A percentile compares a stretch with the other conserved stretches of the same genome.
Evolutionary conservation across 2,888 invertebrate genomes (phyloP).

Genomic region (Dasypogon diadema): DNA sequence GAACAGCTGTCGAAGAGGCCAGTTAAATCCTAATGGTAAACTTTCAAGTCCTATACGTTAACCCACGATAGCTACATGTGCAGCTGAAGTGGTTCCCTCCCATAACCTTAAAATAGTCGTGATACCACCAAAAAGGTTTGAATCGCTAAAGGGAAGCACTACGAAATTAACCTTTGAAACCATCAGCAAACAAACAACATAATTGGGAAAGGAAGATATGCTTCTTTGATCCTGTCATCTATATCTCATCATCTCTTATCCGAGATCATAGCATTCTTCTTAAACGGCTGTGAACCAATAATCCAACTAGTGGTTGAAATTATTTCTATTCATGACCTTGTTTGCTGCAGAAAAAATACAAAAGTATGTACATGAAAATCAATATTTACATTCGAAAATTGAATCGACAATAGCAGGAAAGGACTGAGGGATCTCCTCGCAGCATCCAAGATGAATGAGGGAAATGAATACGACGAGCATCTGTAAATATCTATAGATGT

Average conservation of each 20-base stretch:
- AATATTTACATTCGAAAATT: slow-evolving; percentile 52
- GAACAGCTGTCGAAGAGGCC: too few relatives aligned
- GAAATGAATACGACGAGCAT: background rate
- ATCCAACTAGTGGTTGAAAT: slow-evolving; percentile 44
- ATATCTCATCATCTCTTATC: slow-evolving; percentile 44
- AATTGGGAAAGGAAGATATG: slow-evolving; percentile 47
- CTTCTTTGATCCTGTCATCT: slow-evolving; percentile 51
- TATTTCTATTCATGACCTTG: slow-evolving; percentile 33
- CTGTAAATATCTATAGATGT: slow-evolving; percentile 49
- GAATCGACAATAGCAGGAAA: slow-evolving; percentile 42
- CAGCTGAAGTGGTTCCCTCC: background rate
- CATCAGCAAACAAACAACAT: slow-evolving; percentile 45
- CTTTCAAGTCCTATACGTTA: background rate
- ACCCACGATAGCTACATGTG: background rate
- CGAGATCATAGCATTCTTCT: slow-evolving; percentile 15
- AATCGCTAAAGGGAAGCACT: slow-evolving; percentile 40
- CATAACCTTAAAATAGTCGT: background rate
- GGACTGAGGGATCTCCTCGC: slow-evolving; percentile 4
- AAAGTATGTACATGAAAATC: slow-evolving; percentile 54
- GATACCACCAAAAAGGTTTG: slow-evolving; percentile 25
- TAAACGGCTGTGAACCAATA: slow-evolving; percentile 46
- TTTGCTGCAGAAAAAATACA: slow-evolving; percentile 41
- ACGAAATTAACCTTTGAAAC: slow-evolving; percentile 49
- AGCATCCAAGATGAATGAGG: background rate
- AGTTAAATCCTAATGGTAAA: too few relatives aligned